Evolutionary conservation across 2,888 invertebrate species (phyloP).

Genomic region (Erebia aethiops): DNA sequence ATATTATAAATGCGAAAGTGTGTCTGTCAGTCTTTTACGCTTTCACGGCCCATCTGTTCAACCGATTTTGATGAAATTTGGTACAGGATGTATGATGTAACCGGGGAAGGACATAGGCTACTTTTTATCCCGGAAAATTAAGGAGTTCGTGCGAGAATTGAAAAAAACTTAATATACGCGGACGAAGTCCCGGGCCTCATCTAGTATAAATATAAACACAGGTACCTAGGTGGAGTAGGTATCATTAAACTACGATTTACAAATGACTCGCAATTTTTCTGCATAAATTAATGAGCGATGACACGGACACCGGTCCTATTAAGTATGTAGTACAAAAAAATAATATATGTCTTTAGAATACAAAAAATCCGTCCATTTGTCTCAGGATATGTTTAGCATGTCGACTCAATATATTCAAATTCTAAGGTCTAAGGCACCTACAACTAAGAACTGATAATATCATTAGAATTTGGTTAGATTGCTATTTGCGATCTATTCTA

Average conservation of each 20-base stretch:
- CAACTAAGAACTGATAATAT: constrained; percentile 1
- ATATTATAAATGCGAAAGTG: too few species aligned
- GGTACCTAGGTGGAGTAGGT: neutral
- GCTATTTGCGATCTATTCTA: neutral
- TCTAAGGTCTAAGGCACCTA: constrained; percentile 10
- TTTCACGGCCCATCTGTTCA: too few species aligned
- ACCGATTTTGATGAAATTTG: too few species aligned
- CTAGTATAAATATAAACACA: too few species aligned
- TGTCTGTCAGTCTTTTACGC: too few species aligned
- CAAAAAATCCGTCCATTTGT: constrained; percentile 12
- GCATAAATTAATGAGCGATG: constrained; percentile 2
- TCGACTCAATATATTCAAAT: constrained; percentile 11
- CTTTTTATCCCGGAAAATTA: too few species aligned
- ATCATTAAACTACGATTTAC: neutral
- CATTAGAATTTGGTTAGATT: neutral
- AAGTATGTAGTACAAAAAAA: constrained; percentile 4
- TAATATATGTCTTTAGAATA: constrained; percentile 2
- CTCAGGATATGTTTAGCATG: constrained; percentile 2
- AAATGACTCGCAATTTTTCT: constrained; percentile 2
- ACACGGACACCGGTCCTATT: neutral
- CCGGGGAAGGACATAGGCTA: too few species aligned
- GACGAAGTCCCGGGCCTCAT: too few species aligned
- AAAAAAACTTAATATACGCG: too few species aligned
- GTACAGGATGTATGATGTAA: too few species aligned
- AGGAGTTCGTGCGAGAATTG: too few species aligned